Evolutionary conservation across 2,797 vertebrate species (phyloP), one percentile per base, ranked within the genome.

Genomic region (Okamejei kenojei): DNA sequence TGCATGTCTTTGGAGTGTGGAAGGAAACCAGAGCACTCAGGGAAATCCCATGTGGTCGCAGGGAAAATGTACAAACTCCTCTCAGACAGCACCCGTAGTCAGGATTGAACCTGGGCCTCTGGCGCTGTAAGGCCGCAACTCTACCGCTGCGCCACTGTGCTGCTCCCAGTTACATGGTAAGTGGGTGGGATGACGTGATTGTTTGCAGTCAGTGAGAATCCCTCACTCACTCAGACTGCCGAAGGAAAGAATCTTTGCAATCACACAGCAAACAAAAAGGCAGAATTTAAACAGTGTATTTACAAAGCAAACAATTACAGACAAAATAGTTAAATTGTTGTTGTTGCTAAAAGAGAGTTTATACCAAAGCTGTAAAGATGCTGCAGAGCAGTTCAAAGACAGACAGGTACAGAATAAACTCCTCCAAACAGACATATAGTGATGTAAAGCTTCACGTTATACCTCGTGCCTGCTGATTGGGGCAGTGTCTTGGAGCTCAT

Each of bases 201-300:
- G 54, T 61, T 11, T 26, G 21, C 10, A 10, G 7, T 10, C 76
- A 80, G 32, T 80, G n/a, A 45, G 5, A 32, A 76, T 13, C 19
- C 21, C 68, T 35, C 1, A 19, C 68, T 35, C 1, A 19, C 68
- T 35, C 1, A 19, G 11, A 6, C 13, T 26, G 88, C 21, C 29
- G 23, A 26, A 45, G 21, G 45, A 23, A 71, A 23, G 38, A 61
- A 84, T 29, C 58, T 32, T 38, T 23, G 58, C 58, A 68, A 15
- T 76, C 45, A 74, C 38, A 91, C 88, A 91, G 32, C 88, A 90
- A 45, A 91, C 71, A 45, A 13, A 29, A 23, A 73, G 32, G 63
- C 68, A 74, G 71, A 45, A 76, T 91, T 91, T 45, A 91, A 74
- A 74, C 90, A 76, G 90, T 91, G 71, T 74, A 73, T 91, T 91